Evolutionary conservation across 2,113 vertebrate genomes (phyloP), one percentile per base, ranked within the genome.

Genomic region (Gasterosteus nipponicus): DNA sequence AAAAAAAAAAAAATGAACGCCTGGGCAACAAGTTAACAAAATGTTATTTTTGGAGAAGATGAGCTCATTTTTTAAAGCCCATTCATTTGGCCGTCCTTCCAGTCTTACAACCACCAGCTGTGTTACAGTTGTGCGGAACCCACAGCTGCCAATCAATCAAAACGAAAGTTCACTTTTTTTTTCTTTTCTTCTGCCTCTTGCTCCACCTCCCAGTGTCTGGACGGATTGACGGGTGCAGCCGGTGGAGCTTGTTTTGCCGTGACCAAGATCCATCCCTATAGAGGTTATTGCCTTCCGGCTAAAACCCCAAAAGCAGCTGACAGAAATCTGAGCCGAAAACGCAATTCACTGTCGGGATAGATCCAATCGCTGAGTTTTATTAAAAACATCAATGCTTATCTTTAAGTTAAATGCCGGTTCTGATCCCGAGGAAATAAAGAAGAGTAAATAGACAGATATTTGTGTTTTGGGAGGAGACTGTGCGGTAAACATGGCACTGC

Each of bases 151-250:
- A 80, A 5, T 78, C 67, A 60, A 78, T 69, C 35, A 33, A 3
- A 4, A 31, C 68, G 64, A 74, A 65, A 59, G 54, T 38, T 38
- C 77, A 54, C 47, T 10, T 54, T 56, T 63, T 69, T 58, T 76
- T 54, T 66, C 60, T 53, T n/a, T 11, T 31, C 38, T 61, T 7
- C 6, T 61, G n/a, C 51, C n/a, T 2, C 9, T 57, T 69, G 82
- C 56, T 78, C 77, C 19, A 19, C 67, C 65, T 74, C 0, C 7
- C 39, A 18, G 46, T 65, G 16, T 46, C 6, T 47, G 38, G 59
- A 54, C 63, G 54, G 60, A 76, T 59, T 5, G 46, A 18, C 67
- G 39, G 12, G 68, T 66, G 31, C 15, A 61, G 56, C 46, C 67
- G 59, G 67, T 73, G 26, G 35, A 62, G 19, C 22, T 66, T 57